Conservation (phyloP, 2,888 invertebrate genomes). For the Tholera decimalis region DNA sequence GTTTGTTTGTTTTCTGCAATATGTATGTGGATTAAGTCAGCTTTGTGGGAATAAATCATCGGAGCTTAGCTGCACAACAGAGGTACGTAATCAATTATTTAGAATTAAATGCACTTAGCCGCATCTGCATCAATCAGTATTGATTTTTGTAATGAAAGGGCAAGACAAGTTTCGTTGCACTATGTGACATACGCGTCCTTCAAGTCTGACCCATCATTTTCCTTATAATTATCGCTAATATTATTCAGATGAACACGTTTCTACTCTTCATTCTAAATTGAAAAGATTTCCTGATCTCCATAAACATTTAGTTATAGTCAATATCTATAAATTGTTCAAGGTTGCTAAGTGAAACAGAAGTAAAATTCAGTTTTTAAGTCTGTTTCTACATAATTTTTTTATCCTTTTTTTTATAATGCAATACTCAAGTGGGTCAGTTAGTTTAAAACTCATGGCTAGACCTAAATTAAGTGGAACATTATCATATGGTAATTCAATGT, state of each 20-base stretch:
- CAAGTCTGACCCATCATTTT: slow-evolving; percentile 47
- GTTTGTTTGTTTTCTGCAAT: slow-evolving; percentile 72
- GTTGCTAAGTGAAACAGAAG: slow-evolving; percentile 17
- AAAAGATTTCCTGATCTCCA: slow-evolving; percentile 27
- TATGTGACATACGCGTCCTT: slow-evolving; percentile 59
- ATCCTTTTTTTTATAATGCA: not conserved
- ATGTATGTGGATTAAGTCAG: slow-evolving; percentile 74
- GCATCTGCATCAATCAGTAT: slow-evolving; percentile 60
- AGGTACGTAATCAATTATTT: slow-evolving; percentile 71
- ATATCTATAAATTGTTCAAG: slow-evolving; percentile 1
- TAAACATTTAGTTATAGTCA: not conserved
- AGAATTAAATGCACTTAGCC: slow-evolving; percentile 8
- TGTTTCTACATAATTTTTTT: slow-evolving; percentile 23
- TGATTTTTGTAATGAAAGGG: slow-evolving; percentile 64
- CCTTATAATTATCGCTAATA: slow-evolving; percentile 33
- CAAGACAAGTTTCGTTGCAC: slow-evolving; percentile 41
- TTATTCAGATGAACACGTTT: slow-evolving; percentile 21
- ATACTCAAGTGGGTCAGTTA: not conserved
- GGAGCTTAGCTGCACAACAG: slow-evolving; percentile 82
- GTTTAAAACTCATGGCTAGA: slow-evolving; percentile 6
- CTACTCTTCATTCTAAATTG: not conserved
- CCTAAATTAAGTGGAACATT: not conserved
- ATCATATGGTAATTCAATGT: not conserved
- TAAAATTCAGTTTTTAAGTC: slow-evolving; percentile 14
- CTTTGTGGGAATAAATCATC: slow-evolving; percentile 79